phyloP scores from a whole-genome alignment of 2,797 vertebrate genomes.

The Falco rusticolus region DNA sequence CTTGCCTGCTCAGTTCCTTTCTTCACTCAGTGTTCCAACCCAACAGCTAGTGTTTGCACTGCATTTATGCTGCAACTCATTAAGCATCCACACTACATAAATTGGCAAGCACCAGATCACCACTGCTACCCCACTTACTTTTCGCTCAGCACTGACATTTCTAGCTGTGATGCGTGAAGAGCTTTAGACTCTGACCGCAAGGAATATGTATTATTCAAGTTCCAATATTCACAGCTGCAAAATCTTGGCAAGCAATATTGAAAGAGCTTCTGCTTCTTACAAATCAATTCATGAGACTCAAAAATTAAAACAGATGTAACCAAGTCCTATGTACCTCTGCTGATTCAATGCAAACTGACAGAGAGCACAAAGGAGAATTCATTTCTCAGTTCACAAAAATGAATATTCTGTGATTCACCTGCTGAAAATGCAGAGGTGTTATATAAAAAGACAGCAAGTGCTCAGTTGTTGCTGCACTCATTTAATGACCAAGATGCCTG shows the following conservation, averaged over 20 bases:
- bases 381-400: conserved; percentile 42
- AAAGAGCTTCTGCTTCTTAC: conserved; percentile 44
- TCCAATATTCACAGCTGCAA: conserved; percentile 57
- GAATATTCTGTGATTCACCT: not conserved
- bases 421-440: not conserved
- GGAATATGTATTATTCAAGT: not conserved
- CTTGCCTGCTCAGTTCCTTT: conserved; percentile 10
- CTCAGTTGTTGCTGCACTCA: not conserved
- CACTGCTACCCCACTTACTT: not conserved
- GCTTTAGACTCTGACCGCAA: not conserved
- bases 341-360: conserved; percentile 30
- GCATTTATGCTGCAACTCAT: not conserved
- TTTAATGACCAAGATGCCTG: not conserved
- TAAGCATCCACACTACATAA: not conserved
- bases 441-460: not conserved
- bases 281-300: conserved; percentile 7
- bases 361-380: conserved; percentile 21
- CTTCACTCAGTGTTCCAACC: not conserved
- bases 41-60: not conserved
- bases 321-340: conserved; percentile 37
- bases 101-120: not conserved
- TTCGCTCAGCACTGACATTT: not conserved
- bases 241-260: conserved; percentile 1
- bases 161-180: not conserved
- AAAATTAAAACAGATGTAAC: conserved; percentile 32